A percentile compares a stretch with the other conserved stretches of the same genome.
phyloP scores from a whole-genome alignment of 2,797 vertebrate genomes.

The Craterocephalus amniculus region DNA sequence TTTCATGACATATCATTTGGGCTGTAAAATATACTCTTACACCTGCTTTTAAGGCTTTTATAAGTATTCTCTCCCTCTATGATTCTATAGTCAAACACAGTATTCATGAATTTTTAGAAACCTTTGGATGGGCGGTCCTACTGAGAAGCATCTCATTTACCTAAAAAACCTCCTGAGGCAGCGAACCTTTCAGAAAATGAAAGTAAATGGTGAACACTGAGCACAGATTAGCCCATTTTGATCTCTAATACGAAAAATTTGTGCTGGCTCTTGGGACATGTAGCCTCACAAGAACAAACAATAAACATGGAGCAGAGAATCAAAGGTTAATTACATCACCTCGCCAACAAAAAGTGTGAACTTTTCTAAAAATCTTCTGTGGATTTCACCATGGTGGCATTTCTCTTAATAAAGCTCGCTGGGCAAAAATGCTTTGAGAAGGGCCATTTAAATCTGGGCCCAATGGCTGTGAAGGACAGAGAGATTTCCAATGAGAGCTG shows the following conservation, averaged over 20 bases:
- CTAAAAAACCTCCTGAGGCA: background rate
- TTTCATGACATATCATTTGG: background rate
- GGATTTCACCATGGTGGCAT: constrained; percentile 9
- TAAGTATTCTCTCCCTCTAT: background rate
- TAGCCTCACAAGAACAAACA: background rate
- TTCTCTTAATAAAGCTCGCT: constrained; percentile 56
- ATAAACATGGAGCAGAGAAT: background rate
- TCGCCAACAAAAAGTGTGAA: constrained; percentile 12
- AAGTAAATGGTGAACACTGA: background rate
- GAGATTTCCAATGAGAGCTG: constrained; percentile 31
- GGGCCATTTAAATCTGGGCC: constrained; percentile 51
- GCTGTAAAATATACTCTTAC: background rate
- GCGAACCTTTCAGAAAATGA: background rate
- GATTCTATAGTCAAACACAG: background rate
- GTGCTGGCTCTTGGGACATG: background rate
- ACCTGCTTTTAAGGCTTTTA: background rate
- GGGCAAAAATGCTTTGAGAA: constrained; percentile 47
- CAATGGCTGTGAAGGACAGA: constrained; percentile 70
- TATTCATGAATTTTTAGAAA: no score
- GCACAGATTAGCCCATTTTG: background rate
- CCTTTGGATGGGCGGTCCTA: no score
- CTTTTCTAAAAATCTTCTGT: background rate
- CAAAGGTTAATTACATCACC: constrained; percentile 5
- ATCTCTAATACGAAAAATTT: background rate
- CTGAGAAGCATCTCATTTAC: no score